These are phyloP conservation scores for Ceratina australensis DNA, from an alignment of 1,140 invertebrate genomes.

Conservation along the genomic window DNA sequence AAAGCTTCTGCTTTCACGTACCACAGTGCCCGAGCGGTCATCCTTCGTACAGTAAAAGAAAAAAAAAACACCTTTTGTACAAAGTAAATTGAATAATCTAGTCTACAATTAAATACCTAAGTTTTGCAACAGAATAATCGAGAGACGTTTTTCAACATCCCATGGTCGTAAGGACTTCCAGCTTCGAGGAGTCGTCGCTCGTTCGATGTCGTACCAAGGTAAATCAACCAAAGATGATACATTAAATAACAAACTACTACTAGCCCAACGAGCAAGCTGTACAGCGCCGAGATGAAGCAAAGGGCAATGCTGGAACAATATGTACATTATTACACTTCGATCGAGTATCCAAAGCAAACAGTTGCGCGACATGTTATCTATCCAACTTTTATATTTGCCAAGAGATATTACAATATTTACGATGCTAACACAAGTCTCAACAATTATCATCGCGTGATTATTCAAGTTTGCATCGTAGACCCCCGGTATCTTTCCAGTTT, in stretches of 20 bases:
- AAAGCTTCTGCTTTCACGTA: conserved; percentile 38
- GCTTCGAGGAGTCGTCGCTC: conserved; percentile 66
- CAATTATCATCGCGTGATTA: conserved; percentile 63
- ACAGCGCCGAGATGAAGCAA: conserved; percentile 77
- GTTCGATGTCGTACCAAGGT: conserved; percentile 71
- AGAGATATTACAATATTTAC: conserved; percentile 62
- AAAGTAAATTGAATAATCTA: conserved; percentile 48
- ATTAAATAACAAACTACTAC: conserved; percentile 72
- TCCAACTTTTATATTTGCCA: conserved; percentile 56
- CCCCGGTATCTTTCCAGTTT: conserved; percentile 59
- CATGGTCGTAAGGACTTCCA: conserved; percentile 61
- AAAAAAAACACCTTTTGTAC: conserved; percentile 25
- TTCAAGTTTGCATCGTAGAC: conserved; percentile 53
- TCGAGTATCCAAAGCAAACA: conserved; percentile 32
- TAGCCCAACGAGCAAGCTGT: conserved; percentile 74
- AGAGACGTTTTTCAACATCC: conserved; percentile 66
- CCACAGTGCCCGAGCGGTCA: conserved; percentile 10
- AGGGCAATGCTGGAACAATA: conserved; percentile 75
- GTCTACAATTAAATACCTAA: conserved; percentile 54
- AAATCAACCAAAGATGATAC: conserved; percentile 75
- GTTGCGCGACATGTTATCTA: conserved; percentile 58
- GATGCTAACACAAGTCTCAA: conserved; percentile 41
- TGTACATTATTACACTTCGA: conserved; percentile 57
- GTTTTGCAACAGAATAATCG: conserved; percentile 72
- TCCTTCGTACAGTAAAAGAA: conserved; percentile 19